Conservation (phyloP, 2,888 invertebrate genomes). For the Tachina grossa region DNA sequence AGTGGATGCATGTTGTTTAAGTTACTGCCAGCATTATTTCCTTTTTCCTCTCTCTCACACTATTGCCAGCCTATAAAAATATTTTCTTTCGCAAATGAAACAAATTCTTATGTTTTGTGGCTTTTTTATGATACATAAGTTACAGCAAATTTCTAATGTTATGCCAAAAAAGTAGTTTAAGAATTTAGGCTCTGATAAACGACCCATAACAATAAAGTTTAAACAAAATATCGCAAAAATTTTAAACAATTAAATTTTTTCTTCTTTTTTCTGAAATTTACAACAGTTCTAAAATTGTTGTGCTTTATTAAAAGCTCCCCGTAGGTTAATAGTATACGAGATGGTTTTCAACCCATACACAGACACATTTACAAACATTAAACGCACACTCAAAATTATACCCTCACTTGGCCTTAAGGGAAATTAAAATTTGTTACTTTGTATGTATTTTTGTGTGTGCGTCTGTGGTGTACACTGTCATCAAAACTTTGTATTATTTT, state of each 20-base stretch:
- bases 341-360: constrained; percentile 46
- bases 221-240: constrained; percentile 43
- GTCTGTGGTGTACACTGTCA: neutral
- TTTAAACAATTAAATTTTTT: neutral
- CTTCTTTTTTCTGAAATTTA: constrained; percentile 20
- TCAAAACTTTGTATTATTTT: neutral
- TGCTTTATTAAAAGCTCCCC: constrained; percentile 69
- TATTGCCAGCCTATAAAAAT: neutral
- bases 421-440: constrained; percentile 57
- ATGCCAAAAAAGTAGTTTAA: constrained; percentile 12
- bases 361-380: neutral
- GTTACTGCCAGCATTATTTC: neutral
- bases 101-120: constrained; percentile 47
- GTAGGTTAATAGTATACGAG: constrained; percentile 59
- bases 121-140: constrained; percentile 58
- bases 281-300: constrained; percentile 63
- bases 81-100: neutral
- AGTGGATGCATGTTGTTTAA: neutral
- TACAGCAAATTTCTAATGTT: constrained; percentile 11
- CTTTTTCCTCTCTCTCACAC: too few species aligned
- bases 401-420: constrained; percentile 55
- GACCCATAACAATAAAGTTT: constrained; percentile 34
- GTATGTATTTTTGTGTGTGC: neutral
- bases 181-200: constrained; percentile 36
- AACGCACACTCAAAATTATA: constrained; percentile 5